These are phyloP conservation scores for Sericinus montela DNA, from an alignment of 2,888 invertebrate species.

Conservation along the genomic window DNA sequence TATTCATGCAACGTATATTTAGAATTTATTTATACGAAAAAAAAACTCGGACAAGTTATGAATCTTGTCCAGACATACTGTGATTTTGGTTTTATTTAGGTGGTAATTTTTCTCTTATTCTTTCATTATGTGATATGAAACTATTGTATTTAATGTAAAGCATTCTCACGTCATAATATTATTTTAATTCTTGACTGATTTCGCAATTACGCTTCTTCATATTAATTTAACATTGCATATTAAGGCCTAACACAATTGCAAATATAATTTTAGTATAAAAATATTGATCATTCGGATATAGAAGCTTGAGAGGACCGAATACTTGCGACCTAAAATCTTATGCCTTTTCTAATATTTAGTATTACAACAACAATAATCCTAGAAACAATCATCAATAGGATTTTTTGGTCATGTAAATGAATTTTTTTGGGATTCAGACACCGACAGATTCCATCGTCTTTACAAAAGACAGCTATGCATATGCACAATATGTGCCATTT, in stretches of 20 bases:
- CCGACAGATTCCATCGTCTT: slow-evolving; percentile 15
- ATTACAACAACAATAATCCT: slow-evolving; percentile 5
- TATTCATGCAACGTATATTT: slow-evolving; percentile 55
- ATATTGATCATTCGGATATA: slow-evolving; percentile 9
- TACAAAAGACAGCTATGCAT: slow-evolving; percentile 23
- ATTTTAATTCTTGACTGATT: slow-evolving; percentile 33
- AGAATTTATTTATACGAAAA: slow-evolving; percentile 70
- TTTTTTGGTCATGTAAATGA: slow-evolving; percentile 4
- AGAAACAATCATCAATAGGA: background rate
- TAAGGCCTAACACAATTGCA: slow-evolving; percentile 17
- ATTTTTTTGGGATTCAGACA: slow-evolving; percentile 11
- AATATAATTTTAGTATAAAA: slow-evolving; percentile 17
- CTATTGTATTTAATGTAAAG: slow-evolving; percentile 46
- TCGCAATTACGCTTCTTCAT: slow-evolving; percentile 26
- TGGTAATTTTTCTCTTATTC: slow-evolving; percentile 66
- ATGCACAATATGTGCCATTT: slow-evolving; percentile 54
- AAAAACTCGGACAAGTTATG: slow-evolving; percentile 61
- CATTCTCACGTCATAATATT: slow-evolving; percentile 31
- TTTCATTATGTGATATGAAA: slow-evolving; percentile 72
- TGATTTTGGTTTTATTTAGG: slow-evolving; percentile 77
- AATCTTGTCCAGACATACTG: slow-evolving; percentile 72
- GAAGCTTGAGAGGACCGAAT: slow-evolving; percentile 7
- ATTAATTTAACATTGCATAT: slow-evolving; percentile 25
- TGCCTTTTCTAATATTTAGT: slow-evolving; percentile 10
- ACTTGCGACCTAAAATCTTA: slow-evolving; percentile 11